Evolutionary conservation across 1,140 invertebrate species (phyloP), one percentile per base, ranked within the genome.

Genomic region (Caenorhabditis tropicalis): DNA sequence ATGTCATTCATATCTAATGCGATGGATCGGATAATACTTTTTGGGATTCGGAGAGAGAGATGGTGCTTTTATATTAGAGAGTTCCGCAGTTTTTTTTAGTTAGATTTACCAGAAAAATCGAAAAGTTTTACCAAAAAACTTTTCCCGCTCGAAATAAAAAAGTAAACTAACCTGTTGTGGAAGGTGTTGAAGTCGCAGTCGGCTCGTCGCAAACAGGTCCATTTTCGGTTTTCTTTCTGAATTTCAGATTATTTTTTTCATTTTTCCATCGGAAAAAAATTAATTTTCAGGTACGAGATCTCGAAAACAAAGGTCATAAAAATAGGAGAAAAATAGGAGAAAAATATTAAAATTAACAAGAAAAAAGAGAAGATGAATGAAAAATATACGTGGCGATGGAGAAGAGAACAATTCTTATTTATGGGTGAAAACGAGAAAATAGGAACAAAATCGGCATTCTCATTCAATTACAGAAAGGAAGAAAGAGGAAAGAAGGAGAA

Each of bases 201-300:
- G 65, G 65, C 65, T 74, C n/a, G 65, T 74, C 43, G 65, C 29
- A 12, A 74, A 74, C 10, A 74, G 36, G 29, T 74, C 65, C 65
- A 74, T 74, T 43, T 24, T 46, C 7, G 5, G 29, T 29, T 27
- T 16, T 58, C 19, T 58, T 65, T 65, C 10, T 19, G 31, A 65
- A 58, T 58, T 24, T 74, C 65, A 46, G 9, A 43, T 24, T 74
- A 51, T 15, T 51, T 51, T 51, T 51, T 21, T 51, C 6, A 4
- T 51, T 51, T 51, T 53, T 53, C 43, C 6, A 46, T 6, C 43
- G 6, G 43, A 46, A 46, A n/a, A n/a, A n/a, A n/a, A n/a, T n/a
- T n/a, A 46, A 46, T 46, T 46, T 46, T 46, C 43, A 46, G 43
- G 15, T 15, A 46, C 6, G 15, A 46, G n/a, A n/a, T n/a, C n/a